Evolutionary conservation across 2,797 vertebrate species (phyloP).

Genomic region (Picus viridis): DNA sequence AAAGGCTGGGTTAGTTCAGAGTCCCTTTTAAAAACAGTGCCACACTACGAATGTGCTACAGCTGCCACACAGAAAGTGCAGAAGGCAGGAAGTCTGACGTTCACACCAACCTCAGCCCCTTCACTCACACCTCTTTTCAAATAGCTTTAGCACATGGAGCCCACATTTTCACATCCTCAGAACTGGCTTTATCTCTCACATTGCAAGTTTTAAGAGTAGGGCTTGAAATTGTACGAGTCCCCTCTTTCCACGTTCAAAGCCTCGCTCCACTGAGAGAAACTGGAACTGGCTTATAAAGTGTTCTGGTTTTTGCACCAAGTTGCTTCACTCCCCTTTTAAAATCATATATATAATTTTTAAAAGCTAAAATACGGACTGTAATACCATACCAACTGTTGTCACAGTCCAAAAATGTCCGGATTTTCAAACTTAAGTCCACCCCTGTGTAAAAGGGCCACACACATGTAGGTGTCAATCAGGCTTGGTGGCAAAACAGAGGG

Average conservation of each 20-base stretch:
- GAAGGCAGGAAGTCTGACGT: conserved; percentile 65
- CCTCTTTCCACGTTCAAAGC: neutral
- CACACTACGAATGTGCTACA: conserved; percentile 29
- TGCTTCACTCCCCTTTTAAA: neutral
- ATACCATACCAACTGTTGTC: conserved; percentile 71
- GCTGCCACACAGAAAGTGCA: conserved; percentile 60
- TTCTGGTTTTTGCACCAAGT: neutral
- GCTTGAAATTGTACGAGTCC: conserved; percentile 7
- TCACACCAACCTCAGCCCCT: conserved; percentile 58
- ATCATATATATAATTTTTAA: neutral
- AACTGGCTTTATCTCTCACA: conserved; percentile 45
- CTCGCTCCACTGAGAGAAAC: neutral
- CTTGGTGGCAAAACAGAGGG: conserved; percentile 45
- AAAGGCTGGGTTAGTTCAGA: conserved; percentile 23
- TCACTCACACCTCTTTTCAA: conserved; percentile 70
- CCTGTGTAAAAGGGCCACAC: conserved; percentile 60
- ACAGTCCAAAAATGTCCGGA: conserved; percentile 72
- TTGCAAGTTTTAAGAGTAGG: conserved; percentile 9
- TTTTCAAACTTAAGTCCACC: conserved; percentile 75
- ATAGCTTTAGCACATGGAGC: conserved; percentile 73
- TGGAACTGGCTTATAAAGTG: neutral
- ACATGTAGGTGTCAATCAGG: conserved; percentile 75
- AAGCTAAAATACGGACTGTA: conserved; percentile 51
- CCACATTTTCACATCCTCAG: conserved; percentile 64
- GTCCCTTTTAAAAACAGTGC: conserved; percentile 51